A percentile compares a stretch with the other conserved stretches of the same genome.
These are phyloP conservation scores for Caenorhabditis angaria DNA, from an alignment of 2,888 invertebrate species.

Conservation along the genomic window DNA sequence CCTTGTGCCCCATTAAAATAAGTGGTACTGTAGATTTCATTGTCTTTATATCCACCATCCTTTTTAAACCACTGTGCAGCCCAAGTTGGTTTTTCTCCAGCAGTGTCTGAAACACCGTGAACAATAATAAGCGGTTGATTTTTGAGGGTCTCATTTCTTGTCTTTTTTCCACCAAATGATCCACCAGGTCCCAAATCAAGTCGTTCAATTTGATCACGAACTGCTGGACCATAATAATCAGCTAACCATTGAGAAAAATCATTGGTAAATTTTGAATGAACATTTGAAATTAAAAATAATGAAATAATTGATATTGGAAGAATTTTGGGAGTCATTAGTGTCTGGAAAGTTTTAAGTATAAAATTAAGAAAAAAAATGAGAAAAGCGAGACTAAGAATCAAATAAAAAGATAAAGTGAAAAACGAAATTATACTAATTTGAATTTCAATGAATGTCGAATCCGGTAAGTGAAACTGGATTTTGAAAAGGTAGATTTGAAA, in stretches of 20 bases:
- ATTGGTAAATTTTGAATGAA: conserved; percentile 48
- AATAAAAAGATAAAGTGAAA: neutral
- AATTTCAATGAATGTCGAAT: neutral
- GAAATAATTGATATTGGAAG: too few relatives aligned
- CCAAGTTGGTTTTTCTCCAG: conserved; percentile 65
- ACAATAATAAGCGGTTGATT: conserved; percentile 70
- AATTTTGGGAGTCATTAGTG: neutral
- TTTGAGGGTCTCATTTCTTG: conserved; percentile 48
- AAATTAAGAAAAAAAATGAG: too few relatives aligned
- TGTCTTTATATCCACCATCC: conserved; percentile 56
- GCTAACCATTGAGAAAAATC: conserved; percentile 57
- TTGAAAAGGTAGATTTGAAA: neutral
- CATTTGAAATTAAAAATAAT: neutral
- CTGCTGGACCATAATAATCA: conserved; percentile 49
- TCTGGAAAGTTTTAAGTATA: too few relatives aligned
- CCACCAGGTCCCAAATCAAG: conserved; percentile 64
- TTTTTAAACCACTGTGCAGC: conserved; percentile 61
- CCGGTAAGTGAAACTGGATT: neutral
- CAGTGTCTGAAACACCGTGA: conserved; percentile 70
- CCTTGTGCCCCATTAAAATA: conserved; percentile 71
- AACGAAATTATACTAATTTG: neutral
- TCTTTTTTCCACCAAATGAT: conserved; percentile 66
- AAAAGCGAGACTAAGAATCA: too few relatives aligned
- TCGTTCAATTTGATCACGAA: conserved; percentile 57
- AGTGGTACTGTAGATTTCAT: conserved; percentile 69